Base-by-base conservation (phyloP, 2,797 vertebrate genomes). In the Falco rusticolus region DNA sequence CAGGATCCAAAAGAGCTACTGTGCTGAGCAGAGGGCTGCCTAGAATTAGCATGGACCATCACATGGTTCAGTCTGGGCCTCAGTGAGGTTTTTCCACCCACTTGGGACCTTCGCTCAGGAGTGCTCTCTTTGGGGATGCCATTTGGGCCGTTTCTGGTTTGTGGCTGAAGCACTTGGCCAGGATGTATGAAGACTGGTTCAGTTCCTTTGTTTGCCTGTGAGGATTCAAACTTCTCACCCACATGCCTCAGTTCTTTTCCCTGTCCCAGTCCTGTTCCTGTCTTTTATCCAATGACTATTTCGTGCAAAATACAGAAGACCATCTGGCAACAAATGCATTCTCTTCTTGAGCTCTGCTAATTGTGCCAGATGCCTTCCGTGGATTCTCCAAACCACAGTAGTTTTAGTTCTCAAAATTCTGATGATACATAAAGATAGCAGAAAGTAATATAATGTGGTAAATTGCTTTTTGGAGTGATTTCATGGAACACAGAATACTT, bases 401-500 rank as follows among this genome's bases (percentile, higher is more conserved):
- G 93, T 94, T 93, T 86, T 28, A 91, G 87, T 93, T 95, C 57
- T 96, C 59, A 76, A 91, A 86, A 94, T 78, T 91, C 59, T 94
- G 95, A 87, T 95, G 94, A 84, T 92, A 80, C n/a, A 22, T 75
- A 84, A 96, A 97, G 96, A 96, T 96, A 96, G 89, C 59, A 90
- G 82, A 97, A 96, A 96, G 89, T 66, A 94, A 94, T 89, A 86
- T 91, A 81, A 91, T 79, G 89, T 84, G 54, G 76, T 89, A 93
- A 96, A 92, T 96, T 97, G 89, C 89, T 95, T 96, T 96, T 94
- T 95, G 95, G 95, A 96, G 63, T 10, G 43, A 90, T 95, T 97
- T 96, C 61, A 92, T 53, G 89, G 69, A 92, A 78, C 78, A 91
- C 76, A 89, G 87, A 96, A 81, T 78, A 86, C 69, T 93, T 96